These are phyloP conservation scores for Takifugu rubripes DNA, from an alignment of 2,797 vertebrate species.

Conservation along the genomic window DNA sequence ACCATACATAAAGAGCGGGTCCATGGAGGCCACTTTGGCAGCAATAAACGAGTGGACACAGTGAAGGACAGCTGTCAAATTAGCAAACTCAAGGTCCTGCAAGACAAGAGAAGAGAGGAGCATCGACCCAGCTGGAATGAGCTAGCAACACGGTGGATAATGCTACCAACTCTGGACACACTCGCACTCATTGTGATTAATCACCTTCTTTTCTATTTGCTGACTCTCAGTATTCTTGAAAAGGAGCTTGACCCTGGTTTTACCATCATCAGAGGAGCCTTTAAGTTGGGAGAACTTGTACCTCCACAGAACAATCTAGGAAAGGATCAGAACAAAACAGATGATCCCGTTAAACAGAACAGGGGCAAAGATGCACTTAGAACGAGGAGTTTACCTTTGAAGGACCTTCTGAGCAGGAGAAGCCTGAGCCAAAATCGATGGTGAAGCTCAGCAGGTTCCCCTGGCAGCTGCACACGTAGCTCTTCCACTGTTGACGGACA, in stretches of 20 bases:
- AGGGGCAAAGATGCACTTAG: neutral
- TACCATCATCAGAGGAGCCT: constrained; percentile 94
- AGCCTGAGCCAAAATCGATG: constrained; percentile 86
- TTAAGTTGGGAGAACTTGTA: constrained; percentile 96
- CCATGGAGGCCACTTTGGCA: constrained; percentile 92
- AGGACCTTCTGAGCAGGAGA: constrained; percentile 85
- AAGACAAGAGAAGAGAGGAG: constrained; percentile 14
- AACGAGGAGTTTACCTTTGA: constrained; percentile 78
- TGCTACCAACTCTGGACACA: neutral
- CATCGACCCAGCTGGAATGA: neutral
- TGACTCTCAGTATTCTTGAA: constrained; percentile 89
- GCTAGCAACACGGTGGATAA: too few relatives aligned
- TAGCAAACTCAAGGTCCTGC: constrained; percentile 91
- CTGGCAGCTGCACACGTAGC: constrained; percentile 87
- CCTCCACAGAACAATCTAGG: constrained; percentile 83
- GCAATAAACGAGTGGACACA: constrained; percentile 93
- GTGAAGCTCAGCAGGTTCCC: constrained; percentile 84
- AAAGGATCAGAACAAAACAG: neutral
- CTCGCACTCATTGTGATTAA: neutral
- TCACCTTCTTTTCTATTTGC: constrained; percentile 94
- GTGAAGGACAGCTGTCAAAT: constrained; percentile 88
- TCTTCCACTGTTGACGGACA: constrained; percentile 80
- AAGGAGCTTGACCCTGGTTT: constrained; percentile 88
- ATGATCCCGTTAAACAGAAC: constrained; percentile 13
- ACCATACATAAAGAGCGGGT: constrained; percentile 85